Base-by-base conservation (phyloP, 2,797 vertebrate genomes). In the Enteromius radiatus region DNA sequence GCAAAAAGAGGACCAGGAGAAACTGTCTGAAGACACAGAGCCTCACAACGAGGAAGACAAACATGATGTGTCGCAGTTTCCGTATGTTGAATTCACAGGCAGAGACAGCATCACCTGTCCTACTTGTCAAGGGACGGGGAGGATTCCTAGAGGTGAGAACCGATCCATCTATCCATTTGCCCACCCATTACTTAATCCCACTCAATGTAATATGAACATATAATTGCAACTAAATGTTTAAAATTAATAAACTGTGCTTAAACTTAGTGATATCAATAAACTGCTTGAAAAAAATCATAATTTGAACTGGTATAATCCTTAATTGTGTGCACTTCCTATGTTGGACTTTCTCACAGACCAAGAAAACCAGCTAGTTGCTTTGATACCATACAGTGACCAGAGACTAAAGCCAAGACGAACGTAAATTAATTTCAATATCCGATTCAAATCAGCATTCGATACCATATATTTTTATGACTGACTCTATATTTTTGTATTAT, bases 81-180 rank as follows among this genome's bases (percentile, higher is more conserved):
- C 98, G 0, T 98, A 98, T 3, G 96, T 98, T 90, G 97, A 98
- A 89, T 98, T 98, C 86, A 97, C 97, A 0, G 98, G 98, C 54
- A 95, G 96, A 88, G 98, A 99, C 91, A 99, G 97, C 0, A 95
- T 99, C 73, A 99, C 98, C 1, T 99, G 98, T 84, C 97, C 97
- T 5, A 97, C 97, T 0, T 99, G 98, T 89, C 98, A 99, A 91
- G 98, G 97, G 87, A 99, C 98, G 0, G 98, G 98, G 80, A 93
- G 98, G 88, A 99, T 98, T 90, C 98, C 98, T 23, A 93, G 97
- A 92, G 97, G 98, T 98, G 91, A 69, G 49, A 43, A 33, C 36
- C 23, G 6, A 28, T 17, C 33, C 28, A 0, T 52, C n/a, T 15
- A 8, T 49, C 43, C 26, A 19, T 19, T 17, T 19, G 8, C 56